phyloP scores from a whole-genome alignment of 2,113 vertebrate species.

The Paradoxurus hermaphroditus region DNA sequence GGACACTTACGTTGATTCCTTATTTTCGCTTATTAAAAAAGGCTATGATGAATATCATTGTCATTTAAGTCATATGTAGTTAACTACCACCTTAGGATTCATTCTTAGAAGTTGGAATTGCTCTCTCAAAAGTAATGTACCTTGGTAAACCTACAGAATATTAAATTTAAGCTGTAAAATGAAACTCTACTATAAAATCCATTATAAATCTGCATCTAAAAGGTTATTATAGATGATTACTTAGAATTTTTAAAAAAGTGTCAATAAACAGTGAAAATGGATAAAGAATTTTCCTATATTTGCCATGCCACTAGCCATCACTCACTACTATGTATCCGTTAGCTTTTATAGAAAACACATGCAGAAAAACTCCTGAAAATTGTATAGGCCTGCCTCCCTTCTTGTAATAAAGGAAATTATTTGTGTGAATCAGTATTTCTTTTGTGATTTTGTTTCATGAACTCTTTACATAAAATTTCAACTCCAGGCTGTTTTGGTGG shows the following conservation, averaged over 20 bases:
- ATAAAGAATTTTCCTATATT: neutral
- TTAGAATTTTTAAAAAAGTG: neutral
- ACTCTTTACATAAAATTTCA: slow-evolving; percentile 63
- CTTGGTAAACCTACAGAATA: neutral
- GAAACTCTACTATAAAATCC: neutral
- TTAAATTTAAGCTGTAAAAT: neutral
- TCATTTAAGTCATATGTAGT: neutral
- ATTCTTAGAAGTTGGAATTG: neutral
- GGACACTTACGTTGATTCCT: neutral
- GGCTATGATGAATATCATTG: neutral
- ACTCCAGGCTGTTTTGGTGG: slow-evolving; percentile 6
- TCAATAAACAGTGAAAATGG: neutral
- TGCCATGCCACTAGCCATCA: neutral
- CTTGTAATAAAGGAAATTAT: neutral
- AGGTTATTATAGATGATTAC: neutral
- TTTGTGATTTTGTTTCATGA: neutral
- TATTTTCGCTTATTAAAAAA: neutral
- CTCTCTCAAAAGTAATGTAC: neutral
- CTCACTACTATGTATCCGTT: neutral
- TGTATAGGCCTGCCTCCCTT: neutral
- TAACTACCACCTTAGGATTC: neutral
- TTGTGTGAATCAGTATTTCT: neutral
- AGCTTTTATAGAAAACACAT: neutral
- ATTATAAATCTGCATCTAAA: neutral
- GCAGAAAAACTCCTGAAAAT: neutral